A percentile compares a stretch with the other conserved stretches of the same genome.
Evolutionary conservation across 2,113 vertebrate species (phyloP).

Genomic region (Apus apus): DNA sequence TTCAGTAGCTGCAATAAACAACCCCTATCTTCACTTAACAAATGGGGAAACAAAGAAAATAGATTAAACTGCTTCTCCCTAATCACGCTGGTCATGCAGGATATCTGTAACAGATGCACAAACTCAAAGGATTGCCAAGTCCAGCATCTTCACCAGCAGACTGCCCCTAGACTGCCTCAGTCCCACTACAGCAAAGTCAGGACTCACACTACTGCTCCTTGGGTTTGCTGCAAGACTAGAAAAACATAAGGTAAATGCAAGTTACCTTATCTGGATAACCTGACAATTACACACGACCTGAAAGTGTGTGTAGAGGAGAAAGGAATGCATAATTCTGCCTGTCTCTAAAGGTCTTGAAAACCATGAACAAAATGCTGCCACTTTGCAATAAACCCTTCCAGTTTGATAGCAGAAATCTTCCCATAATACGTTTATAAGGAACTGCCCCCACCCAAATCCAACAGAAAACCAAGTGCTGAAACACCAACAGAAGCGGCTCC

Average conservation of each 20-base stretch:
- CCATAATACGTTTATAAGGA: neutral
- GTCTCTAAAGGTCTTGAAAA: neutral
- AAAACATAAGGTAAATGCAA: neutral
- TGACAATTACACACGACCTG: accelerated
- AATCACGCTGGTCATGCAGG: neutral
- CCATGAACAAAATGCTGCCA: neutral
- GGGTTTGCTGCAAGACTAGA: neutral
- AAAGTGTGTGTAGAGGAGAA: neutral
- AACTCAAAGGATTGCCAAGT: neutral
- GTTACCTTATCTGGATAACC: neutral
- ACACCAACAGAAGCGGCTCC: neutral
- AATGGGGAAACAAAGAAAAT: neutral
- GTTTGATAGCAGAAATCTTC: neutral
- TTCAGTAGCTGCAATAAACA: neutral
- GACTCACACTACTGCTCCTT: accelerated
- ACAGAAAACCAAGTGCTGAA: neutral
- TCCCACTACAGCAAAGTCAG: too few species aligned
- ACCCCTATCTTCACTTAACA: neutral
- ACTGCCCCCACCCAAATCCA: neutral
- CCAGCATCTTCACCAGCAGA: neutral
- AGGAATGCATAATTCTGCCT: neutral
- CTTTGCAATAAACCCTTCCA: neutral
- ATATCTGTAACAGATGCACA: neutral
- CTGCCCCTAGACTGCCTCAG: neutral
- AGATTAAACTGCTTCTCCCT: neutral